Base-by-base conservation (phyloP, 1,140 invertebrate species). In the Holcopasites calliopsidis region DNA sequence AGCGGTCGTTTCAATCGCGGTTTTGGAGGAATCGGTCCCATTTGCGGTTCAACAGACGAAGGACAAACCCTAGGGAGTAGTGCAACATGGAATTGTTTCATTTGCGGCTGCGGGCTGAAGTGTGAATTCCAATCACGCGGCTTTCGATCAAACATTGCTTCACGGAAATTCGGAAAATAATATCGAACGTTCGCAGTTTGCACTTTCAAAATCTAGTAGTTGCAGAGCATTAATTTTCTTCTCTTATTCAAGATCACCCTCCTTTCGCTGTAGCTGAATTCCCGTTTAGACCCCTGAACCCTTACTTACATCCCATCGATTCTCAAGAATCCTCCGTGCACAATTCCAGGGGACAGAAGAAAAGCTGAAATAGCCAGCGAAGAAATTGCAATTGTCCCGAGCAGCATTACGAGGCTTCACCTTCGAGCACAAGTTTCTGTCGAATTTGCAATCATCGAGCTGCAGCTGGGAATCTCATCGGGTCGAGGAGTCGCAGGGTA, bases 21-120 rank as follows among this genome's bases (percentile, higher is more conserved):
- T 74, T 74, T 66, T 18, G 3, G 40, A 74, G 71, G 50, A 66
- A 74, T 74, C 64, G 71, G 62, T 66, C 62, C 23, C 61, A 74
- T 74, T 74, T 66, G 61, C 31, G 50, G 61, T 66, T 28, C 31
- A 55, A 18, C 31, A 65, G 50, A 66, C 50, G 62, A 74, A 66
- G 50, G 31, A 44, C 61, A 66, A 66, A 66, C 50, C 50, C 31
- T 66, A 35, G 40, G 28, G 31, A 57, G 8, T 16, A 16, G 61
- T 13, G 16, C n/a, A 44, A 66, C 28, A 47, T 44, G 33, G 10
- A 66, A 40, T 66, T 74, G 50, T 74, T 74, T 66, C 71, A 66
- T 66, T 57, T 47, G 71, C 13, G 62, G 62, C 23, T 11, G 16
- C 31, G 2, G 23, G 6, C 31, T 54, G 55, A 55, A 38, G 50